Evolutionary conservation across 2,113 vertebrate species (phyloP), one percentile per base, ranked within the genome.

Genomic region (Malurus melanocephalus): DNA sequence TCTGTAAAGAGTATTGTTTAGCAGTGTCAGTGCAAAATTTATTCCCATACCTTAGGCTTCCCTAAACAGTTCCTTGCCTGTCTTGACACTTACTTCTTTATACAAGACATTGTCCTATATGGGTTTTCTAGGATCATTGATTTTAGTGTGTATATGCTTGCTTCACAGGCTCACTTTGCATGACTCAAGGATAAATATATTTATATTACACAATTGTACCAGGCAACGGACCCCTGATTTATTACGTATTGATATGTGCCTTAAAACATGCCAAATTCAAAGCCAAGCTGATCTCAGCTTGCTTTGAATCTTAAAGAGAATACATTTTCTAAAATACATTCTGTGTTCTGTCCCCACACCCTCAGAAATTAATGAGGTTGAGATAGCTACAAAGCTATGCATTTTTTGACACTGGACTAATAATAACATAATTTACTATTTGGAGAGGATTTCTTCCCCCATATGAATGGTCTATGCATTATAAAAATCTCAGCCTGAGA

Each of bases 141-240:
- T 94, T 94, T 85, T 81, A 82, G 76, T 64, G 67, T 32, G 55
- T 21, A 51, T 49, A 67, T 0, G 1, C 27, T 85, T 90, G 21
- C 80, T 88, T 84, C 90, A 93, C 87, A 93, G 55, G 40, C 55
- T 90, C 60, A 35, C 71, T 94, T 91, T 93, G 86, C 67, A 87
- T 85, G 80, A 51, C 84, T 93, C 67, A 92, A 96, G 92, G 93
- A 93, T 92, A 93, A 93, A 94, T 42, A 45, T 75, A 88, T 92
- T 94, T 84, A 74, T 81, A 33, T 52, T 42, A 85, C 78, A 56
- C 64, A 69, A 30, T 26, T 45, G 24, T 28, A 51, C 52, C 21
- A 73, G 67, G 71, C 24, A 93, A 81, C 56, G 28, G 64, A 60
- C 30, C 15, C 35, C 33, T 92, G 64, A 93, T 88, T 94, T 93